A percentile compares a stretch with the other conserved stretches of the same genome.
These are phyloP conservation scores for Mechanitis mazaeus DNA, from an alignment of 2,888 invertebrate species.

Conservation along the genomic window DNA sequence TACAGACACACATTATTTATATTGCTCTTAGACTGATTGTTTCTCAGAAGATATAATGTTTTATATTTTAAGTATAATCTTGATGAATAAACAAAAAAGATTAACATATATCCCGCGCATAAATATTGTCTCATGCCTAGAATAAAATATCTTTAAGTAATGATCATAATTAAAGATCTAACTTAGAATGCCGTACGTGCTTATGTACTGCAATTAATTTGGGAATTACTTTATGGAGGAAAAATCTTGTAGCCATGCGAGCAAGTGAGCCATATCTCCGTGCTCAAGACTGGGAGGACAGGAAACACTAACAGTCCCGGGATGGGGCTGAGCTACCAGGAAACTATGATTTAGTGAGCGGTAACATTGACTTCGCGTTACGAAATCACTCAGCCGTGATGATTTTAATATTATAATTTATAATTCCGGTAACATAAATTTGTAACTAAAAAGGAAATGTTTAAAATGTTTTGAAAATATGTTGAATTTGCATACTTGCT, in stretches of 20 bases:
- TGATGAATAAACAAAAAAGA: too few relatives aligned
- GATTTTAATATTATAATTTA: too few relatives aligned
- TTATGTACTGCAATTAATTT: not conserved
- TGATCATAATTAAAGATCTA: too few relatives aligned
- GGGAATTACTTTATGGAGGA: constrained; percentile 7
- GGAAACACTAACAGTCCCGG: constrained; percentile 73
- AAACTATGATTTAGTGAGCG: constrained; percentile 66
- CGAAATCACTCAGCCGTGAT: too few relatives aligned
- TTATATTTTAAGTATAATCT: constrained; percentile 4
- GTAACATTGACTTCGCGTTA: constrained; percentile 20
- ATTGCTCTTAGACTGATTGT: constrained; percentile 23
- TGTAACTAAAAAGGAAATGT: too few relatives aligned
- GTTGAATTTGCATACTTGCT: too few relatives aligned
- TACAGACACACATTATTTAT: constrained; percentile 19
- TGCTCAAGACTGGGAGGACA: constrained; percentile 40
- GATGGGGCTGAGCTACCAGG: constrained; percentile 52
- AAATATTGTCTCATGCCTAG: too few relatives aligned
- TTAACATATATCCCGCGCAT: too few relatives aligned
- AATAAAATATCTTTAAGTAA: too few relatives aligned
- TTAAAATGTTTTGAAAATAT: too few relatives aligned
- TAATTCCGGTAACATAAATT: too few relatives aligned
- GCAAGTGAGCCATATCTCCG: constrained; percentile 51
- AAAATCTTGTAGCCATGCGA: constrained; percentile 18
- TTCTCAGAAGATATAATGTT: constrained; percentile 3
- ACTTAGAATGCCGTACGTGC: not conserved